phyloP scores from a whole-genome alignment of 2,888 invertebrate genomes.

The Standfussiana lucernea region DNA sequence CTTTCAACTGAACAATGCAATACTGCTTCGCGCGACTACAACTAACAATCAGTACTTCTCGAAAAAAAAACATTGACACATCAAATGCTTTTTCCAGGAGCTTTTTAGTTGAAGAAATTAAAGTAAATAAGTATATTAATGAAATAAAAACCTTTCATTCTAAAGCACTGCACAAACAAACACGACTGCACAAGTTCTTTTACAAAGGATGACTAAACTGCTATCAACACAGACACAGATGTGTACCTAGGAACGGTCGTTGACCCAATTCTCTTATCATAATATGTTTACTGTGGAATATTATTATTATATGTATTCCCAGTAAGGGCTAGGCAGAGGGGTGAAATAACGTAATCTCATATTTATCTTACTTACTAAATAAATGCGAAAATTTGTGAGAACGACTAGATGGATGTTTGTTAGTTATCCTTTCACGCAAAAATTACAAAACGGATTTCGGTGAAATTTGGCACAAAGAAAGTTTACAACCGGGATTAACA shows the following conservation, averaged over 20 bases:
- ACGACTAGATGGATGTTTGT: background rate
- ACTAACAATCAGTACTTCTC: background rate
- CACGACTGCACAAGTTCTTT: constrained; percentile 36
- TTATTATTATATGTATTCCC: background rate
- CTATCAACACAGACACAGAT: constrained; percentile 22
- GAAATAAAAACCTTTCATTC: constrained; percentile 45
- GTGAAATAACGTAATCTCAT: background rate
- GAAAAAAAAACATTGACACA: background rate
- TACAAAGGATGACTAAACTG: constrained; percentile 17
- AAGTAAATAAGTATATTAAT: background rate
- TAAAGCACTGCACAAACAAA: background rate
- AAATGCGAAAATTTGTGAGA: background rate
- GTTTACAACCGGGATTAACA: background rate
- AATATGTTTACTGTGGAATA: background rate
- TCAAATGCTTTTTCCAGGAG: background rate
- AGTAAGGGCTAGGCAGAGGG: background rate
- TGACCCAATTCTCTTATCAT: constrained; percentile 36
- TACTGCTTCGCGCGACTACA: background rate
- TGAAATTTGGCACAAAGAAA: background rate
- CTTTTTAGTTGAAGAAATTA: no score
- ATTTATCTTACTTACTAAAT: background rate
- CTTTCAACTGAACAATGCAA: background rate
- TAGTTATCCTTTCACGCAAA: no score
- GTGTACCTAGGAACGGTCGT: constrained; percentile 8
- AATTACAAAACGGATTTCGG: no score